These are phyloP conservation scores for Petromus typicus DNA, from an alignment of 2,113 vertebrate species.

Conservation along the genomic window DNA sequence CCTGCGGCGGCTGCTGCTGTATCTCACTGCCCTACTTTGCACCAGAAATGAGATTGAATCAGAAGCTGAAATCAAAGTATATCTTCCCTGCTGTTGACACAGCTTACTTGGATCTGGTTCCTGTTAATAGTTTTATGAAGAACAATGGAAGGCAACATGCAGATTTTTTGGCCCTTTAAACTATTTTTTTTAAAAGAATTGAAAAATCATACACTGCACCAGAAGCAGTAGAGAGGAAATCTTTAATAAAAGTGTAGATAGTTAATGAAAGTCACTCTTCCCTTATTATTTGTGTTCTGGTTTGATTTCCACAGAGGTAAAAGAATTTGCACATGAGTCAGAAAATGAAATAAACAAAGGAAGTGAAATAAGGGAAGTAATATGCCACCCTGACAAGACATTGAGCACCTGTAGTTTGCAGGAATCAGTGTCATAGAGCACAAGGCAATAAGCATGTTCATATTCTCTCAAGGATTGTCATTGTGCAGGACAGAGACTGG, in stretches of 20 bases:
- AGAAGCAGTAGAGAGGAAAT: not conserved
- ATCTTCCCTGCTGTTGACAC: conserved; percentile 45
- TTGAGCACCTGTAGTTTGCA: not conserved
- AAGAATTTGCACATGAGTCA: accelerated
- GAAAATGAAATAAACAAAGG: conserved; percentile 27
- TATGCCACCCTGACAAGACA: conserved; percentile 26
- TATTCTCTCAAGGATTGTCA: not conserved
- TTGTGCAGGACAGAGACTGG: not conserved
- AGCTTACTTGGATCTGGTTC: conserved; percentile 19
- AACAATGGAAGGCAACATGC: not conserved
- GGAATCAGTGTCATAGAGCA: not conserved
- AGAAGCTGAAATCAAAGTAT: conserved; percentile 62
- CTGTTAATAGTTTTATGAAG: not conserved
- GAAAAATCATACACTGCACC: not conserved
- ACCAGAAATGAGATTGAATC: conserved; percentile 27
- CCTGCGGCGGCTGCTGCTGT: conserved; percentile 8
- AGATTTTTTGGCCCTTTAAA: conserved; percentile 46
- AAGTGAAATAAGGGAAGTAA: not conserved
- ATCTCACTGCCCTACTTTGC: conserved; percentile 45
- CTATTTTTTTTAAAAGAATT: not conserved
- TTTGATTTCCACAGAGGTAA: not conserved
- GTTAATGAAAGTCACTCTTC: not conserved
- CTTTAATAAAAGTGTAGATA: not conserved
- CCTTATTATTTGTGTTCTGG: not conserved
- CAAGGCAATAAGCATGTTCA: not conserved